These are phyloP conservation scores for Trissoscelio sp. DNA, from an alignment of 2,888 invertebrate genomes.

Conservation along the genomic window DNA sequence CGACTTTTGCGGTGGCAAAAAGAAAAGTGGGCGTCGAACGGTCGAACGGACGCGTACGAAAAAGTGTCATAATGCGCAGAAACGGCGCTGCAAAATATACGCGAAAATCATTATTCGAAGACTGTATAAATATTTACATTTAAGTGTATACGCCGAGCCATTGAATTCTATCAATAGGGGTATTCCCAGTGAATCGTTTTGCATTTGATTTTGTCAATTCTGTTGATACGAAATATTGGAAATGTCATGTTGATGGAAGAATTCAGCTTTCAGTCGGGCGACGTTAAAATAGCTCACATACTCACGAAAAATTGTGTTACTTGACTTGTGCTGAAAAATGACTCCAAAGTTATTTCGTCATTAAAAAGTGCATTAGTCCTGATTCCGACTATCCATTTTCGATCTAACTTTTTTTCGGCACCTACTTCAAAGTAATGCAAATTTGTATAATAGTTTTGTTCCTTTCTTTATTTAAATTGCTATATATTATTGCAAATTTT, in stretches of 20 bases:
- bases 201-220: slow-evolving; percentile 55
- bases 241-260: slow-evolving; percentile 53
- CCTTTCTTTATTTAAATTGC: no score
- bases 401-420: not conserved
- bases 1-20: slow-evolving; percentile 44
- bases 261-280: slow-evolving; percentile 17
- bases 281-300: slow-evolving; percentile 38
- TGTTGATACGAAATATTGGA: slow-evolving; percentile 44
- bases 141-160: slow-evolving; percentile 26
- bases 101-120: slow-evolving; percentile 35
- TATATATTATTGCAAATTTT: no score
- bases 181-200: slow-evolving; percentile 30
- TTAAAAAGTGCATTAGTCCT: not conserved
- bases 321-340: slow-evolving; percentile 11
- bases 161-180: slow-evolving; percentile 46
- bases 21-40: slow-evolving; percentile 33
- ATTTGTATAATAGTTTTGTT: no score
- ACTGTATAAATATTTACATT: slow-evolving; percentile 47
- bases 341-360: slow-evolving; percentile 15
- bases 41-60: slow-evolving; percentile 27
- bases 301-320: slow-evolving; percentile 9
- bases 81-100: slow-evolving; percentile 15
- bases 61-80: slow-evolving; percentile 41
- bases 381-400: not conserved
- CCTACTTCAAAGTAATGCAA: no score